A percentile compares a stretch with the other conserved stretches of the same genome.
Conservation (phyloP, 2,113 vertebrate species). For the Puma concolor region DNA sequence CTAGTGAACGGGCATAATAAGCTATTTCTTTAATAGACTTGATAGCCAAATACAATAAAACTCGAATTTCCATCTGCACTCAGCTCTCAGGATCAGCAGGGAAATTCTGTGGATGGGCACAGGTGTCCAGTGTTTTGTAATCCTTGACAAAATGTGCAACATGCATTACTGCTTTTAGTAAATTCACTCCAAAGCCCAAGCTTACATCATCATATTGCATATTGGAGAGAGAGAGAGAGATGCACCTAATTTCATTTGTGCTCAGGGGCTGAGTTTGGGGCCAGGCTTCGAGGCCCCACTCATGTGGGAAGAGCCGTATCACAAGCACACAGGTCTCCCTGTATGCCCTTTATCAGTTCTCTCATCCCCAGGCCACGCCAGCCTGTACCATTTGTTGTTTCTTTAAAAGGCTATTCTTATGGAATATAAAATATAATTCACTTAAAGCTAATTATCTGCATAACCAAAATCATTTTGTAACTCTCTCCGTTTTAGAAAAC, state of each 20-base stretch:
- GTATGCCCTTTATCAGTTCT: neutral
- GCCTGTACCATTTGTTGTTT: neutral
- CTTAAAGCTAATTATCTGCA: neutral
- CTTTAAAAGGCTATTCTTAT: constrained; percentile 36
- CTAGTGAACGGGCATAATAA: constrained; percentile 43
- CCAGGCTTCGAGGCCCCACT: neutral
- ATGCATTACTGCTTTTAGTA: constrained; percentile 16
- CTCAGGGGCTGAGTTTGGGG: neutral
- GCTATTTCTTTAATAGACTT: constrained; percentile 62
- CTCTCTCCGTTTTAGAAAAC: constrained; percentile 32
- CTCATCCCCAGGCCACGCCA: accelerated
- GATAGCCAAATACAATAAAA: constrained; percentile 74
- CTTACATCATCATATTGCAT: constrained; percentile 19
- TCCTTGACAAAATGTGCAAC: neutral
- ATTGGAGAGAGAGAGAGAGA: neutral
- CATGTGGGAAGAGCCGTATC: neutral
- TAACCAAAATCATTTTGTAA: constrained; percentile 6
- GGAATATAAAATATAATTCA: constrained; percentile 1
- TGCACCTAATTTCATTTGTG: neutral
- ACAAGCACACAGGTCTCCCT: neutral
- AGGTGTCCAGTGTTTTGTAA: neutral
- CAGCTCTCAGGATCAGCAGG: neutral
- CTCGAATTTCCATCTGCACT: constrained; percentile 42
- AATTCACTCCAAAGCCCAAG: constrained; percentile 4
- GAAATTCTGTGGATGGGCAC: neutral